Percentiles rank a stretch among this genome's conserved stretches.
phyloP scores from a whole-genome alignment of 2,888 invertebrate genomes.

The Perdita meconis region DNA sequence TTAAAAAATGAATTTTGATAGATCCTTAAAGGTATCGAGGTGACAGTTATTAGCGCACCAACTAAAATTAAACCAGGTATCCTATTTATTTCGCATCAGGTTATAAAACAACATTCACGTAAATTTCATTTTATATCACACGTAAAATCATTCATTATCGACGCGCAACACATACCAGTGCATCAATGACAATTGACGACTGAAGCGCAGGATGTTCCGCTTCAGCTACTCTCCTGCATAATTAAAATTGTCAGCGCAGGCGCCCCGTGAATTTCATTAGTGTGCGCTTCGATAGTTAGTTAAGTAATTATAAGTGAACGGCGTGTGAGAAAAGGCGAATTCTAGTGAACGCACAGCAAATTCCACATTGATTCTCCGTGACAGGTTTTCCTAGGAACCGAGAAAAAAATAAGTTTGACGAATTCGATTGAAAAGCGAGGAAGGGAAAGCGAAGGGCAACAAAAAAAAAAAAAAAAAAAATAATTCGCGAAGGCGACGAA shows the following conservation, averaged over 20 bases:
- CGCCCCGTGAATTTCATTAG: neutral
- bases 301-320: constrained; percentile 15
- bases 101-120: too few species aligned
- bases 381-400: neutral
- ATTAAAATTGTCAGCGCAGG: constrained; percentile 27
- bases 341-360: neutral
- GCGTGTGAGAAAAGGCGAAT: neutral
- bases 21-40: too few species aligned
- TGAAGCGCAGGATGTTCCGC: constrained; percentile 1
- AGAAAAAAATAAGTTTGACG: neutral
- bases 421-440: too few species aligned
- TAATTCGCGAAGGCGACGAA: constrained; percentile 1
- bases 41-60: too few species aligned
- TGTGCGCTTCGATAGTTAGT: constrained; percentile 4
- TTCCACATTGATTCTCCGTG: neutral
- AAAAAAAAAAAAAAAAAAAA: constrained; percentile 7
- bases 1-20: too few species aligned
- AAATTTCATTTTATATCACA: too few species aligned
- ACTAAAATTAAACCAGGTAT: too few species aligned
- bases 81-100: too few species aligned
- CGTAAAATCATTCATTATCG: too few species aligned
- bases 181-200: constrained; percentile 5
- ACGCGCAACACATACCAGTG: too few species aligned
- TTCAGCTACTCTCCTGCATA: constrained; percentile 19
- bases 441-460: too few species aligned